Conservation (phyloP, 2,888 invertebrate species). For the Aphidoletes aphidimyza region DNA sequence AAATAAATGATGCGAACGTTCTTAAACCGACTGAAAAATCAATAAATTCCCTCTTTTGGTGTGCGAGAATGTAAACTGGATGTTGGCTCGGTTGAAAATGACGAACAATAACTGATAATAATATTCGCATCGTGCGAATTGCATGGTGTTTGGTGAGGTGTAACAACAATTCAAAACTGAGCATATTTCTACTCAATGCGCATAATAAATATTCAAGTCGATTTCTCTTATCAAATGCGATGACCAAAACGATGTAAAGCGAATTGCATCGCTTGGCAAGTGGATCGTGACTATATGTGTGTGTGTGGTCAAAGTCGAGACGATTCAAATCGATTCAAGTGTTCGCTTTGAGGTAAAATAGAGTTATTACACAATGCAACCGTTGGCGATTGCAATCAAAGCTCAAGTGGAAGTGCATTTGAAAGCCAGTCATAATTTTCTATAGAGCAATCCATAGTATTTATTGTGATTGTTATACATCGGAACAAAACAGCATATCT, state of each 20-base stretch:
- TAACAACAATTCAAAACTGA: not conserved
- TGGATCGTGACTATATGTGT: not conserved
- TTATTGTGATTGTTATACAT: conserved; percentile 41
- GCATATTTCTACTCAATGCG: not conserved
- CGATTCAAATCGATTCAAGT: not conserved
- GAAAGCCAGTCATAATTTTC: conserved; percentile 36
- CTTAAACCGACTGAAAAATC: not conserved
- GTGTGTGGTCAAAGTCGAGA: no score
- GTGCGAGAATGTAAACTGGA: not conserved
- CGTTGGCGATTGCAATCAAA: conserved; percentile 29
- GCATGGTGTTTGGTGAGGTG: not conserved
- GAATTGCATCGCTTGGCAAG: not conserved
- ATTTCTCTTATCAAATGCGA: conserved; percentile 30
- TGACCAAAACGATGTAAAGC: conserved; percentile 25
- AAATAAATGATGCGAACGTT: not conserved
- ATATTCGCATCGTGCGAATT: no score
- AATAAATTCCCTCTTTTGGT: no score
- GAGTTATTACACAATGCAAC: not conserved
- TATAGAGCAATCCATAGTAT: conserved; percentile 29
- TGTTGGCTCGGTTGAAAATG: not conserved
- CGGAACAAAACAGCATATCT: no score
- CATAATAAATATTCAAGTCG: conserved; percentile 15
- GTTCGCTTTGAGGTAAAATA: not conserved
- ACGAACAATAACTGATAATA: conserved; percentile 2
- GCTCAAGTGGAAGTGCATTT: conserved; percentile 33